phyloP scores from a whole-genome alignment of 1,140 invertebrate genomes.

The Caerostris darwini region DNA sequence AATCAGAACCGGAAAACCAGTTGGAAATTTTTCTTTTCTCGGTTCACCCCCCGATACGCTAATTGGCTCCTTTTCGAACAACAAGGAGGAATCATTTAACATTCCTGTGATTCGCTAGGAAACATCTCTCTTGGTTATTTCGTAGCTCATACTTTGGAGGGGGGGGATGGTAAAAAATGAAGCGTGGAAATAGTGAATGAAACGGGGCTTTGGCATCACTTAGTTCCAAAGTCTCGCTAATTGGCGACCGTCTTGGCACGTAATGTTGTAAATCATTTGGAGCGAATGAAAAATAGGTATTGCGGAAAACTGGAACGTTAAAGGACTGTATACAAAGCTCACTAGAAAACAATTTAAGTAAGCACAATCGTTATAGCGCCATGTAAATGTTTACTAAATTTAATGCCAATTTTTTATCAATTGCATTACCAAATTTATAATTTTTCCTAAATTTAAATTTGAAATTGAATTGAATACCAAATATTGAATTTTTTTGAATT shows the following conservation, averaged over 20 bases:
- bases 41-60: background rate
- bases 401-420: background rate
- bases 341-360: background rate
- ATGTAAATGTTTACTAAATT: background rate
- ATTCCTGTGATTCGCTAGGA: conserved; percentile 19
- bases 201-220: conserved; percentile 75
- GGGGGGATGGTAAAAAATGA: conserved; percentile 45
- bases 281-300: conserved; percentile 22
- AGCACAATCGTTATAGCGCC: no score
- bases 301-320: background rate
- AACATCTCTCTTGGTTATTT: conserved; percentile 53
- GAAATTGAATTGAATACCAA: no score
- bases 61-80: conserved; percentile 55
- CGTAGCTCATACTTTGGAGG: background rate
- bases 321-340: conserved; percentile 45
- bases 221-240: conserved; percentile 74
- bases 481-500: no score
- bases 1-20: conserved; percentile 40
- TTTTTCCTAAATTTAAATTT: no score
- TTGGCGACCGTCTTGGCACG: conserved; percentile 73
- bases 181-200: conserved; percentile 75
- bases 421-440: no score
- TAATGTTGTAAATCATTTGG: conserved; percentile 67
- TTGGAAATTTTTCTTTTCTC: conserved; percentile 17
- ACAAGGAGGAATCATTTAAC: conserved; percentile 56